Base-by-base conservation (phyloP, 2,113 vertebrate genomes). In the Tricholaema leucomelas region DNA sequence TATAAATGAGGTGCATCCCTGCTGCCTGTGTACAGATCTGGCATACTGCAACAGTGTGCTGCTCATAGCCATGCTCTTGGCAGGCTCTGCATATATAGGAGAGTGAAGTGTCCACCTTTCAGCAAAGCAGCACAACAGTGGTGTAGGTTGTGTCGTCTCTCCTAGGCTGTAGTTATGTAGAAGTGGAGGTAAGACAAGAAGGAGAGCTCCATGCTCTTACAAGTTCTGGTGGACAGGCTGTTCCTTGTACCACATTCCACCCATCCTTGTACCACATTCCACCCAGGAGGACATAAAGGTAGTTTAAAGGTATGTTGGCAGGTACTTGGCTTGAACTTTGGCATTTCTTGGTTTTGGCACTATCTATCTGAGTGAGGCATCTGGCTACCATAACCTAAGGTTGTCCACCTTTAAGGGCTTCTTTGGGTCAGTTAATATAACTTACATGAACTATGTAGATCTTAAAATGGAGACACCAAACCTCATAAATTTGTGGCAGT, bases 41-140 rank as follows among this genome's bases (percentile, higher is more conserved):
- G n/a, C 6, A 3, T 6, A 4, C 46, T 36, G 4, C 3, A 8
- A 27, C 38, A 24, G 6, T 1, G 5, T 52, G 11, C 9, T 74
- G 5, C 15, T 70, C 15, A 5, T 33, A 48, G 30, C 12, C 48
- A 20, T 69, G 23, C 24, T 73, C 48, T 61, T 50, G 16, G 16
- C 33, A 58, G 50, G 50, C 6, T 73, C 8, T 20, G 44, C 27
- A 4, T 12, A 8, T 3, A 5, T 2, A 52, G 42, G 10, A 73
- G 61, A 61, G 72, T 46, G 31, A 83, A 78, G 40, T 31, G 8
- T 0, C 65, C 54, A 31, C 61, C 30, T 78, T 73, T 38, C 55
- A 64, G 30, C 78, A 81, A n/a, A 64, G 61, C 44, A 81, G 58
- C 31, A 36, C 1, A 3, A 17, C 25, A 50, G 40, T 11, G 25